Evolutionary conservation across 2,113 vertebrate species (phyloP), one percentile per base, ranked within the genome.

Genomic region (Hippolais icterina): DNA sequence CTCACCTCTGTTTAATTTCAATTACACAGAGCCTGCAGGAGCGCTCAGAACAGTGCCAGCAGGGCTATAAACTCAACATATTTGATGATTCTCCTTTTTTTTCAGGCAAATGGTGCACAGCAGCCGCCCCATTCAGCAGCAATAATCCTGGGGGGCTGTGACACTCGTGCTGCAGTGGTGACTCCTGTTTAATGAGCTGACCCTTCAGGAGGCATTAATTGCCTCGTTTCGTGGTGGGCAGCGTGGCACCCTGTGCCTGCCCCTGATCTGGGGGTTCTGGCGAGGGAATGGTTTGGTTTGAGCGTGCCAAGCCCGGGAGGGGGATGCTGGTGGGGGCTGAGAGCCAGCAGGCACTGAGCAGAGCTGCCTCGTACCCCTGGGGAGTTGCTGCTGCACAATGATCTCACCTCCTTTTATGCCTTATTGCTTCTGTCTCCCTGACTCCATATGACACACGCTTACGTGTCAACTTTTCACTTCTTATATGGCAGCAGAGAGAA

Each of bases 361-460:
- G 87, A 29, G 21, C 60, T 87, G 89, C 78, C 65, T 86, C 8
- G 14, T 39, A 44, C 82, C 94, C 96, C 87, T 37, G 84, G 93
- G 87, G 89, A 86, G 90, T 1, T 64, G 82, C 37, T 76, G 90
- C 91, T 86, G 76, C 70, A 17, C 8, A 39, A 94, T 95, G 96
- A 94, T 96, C 93, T 97, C 91, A 94, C 95, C 93, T 97, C 93
- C 93, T 95, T 95, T 96, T 96, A 95, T 63, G 94, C 93, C 96
- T 94, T 97, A 96, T 94, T 97, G 97, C 96, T 93, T 80, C 97
- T 95, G 92, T 96, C 96, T 94, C 23, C 78, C 79, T 96, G 87
- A 65, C 93, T 96, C 71, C 4, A 1, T 35, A 4, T 96, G 95
- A 97, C 95, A 97, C 91, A 93, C 27, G n/a, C 94, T 95, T 69